Evolutionary conservation across 2,888 invertebrate genomes (phyloP), one percentile per base, ranked within the genome.

Genomic region (Biston stratarius): DNA sequence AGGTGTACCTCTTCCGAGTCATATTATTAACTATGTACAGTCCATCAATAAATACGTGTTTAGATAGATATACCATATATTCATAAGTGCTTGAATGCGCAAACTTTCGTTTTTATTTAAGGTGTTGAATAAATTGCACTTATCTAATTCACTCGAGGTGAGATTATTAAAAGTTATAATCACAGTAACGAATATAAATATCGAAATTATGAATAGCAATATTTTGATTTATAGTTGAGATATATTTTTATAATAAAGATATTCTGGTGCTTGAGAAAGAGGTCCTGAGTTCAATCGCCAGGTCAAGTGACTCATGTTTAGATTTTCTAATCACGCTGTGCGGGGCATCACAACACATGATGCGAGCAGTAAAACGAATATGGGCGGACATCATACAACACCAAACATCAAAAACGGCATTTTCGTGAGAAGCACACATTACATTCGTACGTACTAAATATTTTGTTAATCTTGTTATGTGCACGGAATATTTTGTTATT

Each of bases 221-320:
- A 60, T 73, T 64, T 67, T 60, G 69, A 63, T 69, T 70, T 65
- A 70, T 55, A 66, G 57, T 51, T 60, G 62, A 52, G 42, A 55
- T 49, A 57, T 68, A 64, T 72, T 70, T 65, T 70, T 69, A 62
- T 61, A 63, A 69, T 67, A 45, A 53, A 69, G 60, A 59, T 34
- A 58, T 38, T 73, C 42, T 49, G 66, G 63, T 64, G 44, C 65
- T 64, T 65, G 70, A 66, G 64, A 72, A 69, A 73, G 71, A 53
- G 60, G 64, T 64, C 61, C 64, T 73, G 66, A 74, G 71, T 72
- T 71, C 71, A 69, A 64, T 74, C 73, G 70, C 56, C 71, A 73
- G 74, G 77, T 78, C 79, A 77, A 77, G 77, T 74, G 70, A 71
- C 69, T 67, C 73, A 69, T 76, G 74, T 80, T 79, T 80, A 67